Percentiles rank a stretch among this genome's conserved stretches.
Evolutionary conservation across 1,140 invertebrate genomes (phyloP).

Genomic region (Limonius californicus): DNA sequence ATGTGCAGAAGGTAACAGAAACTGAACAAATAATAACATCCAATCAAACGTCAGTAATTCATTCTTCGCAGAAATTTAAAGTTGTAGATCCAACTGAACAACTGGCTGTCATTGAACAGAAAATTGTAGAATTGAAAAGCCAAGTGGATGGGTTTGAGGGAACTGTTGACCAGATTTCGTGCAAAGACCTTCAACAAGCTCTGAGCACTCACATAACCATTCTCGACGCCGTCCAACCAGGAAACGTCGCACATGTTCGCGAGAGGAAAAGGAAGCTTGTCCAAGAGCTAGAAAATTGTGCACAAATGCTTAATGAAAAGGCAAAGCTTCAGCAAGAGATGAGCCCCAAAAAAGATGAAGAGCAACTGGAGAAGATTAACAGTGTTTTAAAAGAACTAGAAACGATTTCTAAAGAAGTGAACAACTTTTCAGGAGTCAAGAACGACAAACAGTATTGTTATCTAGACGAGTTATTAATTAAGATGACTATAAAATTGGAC

Average conservation of each 20-base stretch:
- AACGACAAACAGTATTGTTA: not conserved
- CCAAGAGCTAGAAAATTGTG: not conserved
- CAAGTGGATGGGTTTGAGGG: not conserved
- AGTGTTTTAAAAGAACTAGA: not conserved
- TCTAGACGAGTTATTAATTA: slow-evolving; percentile 10
- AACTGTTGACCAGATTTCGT: not conserved
- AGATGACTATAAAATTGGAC: slow-evolving; percentile 16
- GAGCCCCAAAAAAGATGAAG: not conserved
- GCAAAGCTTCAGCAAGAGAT: not conserved
- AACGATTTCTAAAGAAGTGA: not conserved
- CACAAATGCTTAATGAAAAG: not conserved
- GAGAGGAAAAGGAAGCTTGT: not conserved
- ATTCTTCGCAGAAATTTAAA: not conserved
- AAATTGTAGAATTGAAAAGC: not conserved
- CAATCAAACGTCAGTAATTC: not conserved
- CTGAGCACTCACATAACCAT: not conserved
- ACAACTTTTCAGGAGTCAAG: not conserved
- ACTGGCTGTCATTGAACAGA: not conserved
- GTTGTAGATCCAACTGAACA: not conserved
- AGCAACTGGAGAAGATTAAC: not conserved
- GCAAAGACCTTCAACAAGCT: not conserved
- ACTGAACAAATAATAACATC: too few species aligned
- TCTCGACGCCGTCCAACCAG: not conserved
- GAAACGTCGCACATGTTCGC: not conserved
- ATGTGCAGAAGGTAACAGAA: too few species aligned